Base-by-base conservation (phyloP, 2,888 invertebrate genomes). In the Drosophila colorata region DNA sequence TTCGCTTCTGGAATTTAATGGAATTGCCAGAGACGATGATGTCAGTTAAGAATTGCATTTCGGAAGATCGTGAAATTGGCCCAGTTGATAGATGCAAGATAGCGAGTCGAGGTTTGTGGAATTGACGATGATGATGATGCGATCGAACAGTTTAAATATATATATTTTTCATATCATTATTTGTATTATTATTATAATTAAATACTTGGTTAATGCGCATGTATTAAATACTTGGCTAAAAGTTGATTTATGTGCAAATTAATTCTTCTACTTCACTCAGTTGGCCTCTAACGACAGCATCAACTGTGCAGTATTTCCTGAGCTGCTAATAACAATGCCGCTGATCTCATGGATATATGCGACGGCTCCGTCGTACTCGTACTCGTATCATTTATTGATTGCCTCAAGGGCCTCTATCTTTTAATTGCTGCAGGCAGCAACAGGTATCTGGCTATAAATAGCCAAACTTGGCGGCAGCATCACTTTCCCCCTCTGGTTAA, bases 181-280 rank as follows among this genome's bases (percentile, higher is more conserved):
- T 47, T 33, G 14, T 44, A 41, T 41, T 53, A 43, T 59, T 48
- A 46, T 35, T 49, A 40, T 57, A 44, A 51, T 16, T 33, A 52
- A 13, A 58, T 33, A 48, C 52, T 59, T 47, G 25, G 55, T 31
- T 14, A 51, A 51, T 74, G 70, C 69, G 75, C 66, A 37, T 28
- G 43, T 67, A 18, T 67, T 68, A 58, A 71, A 63, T 71, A 63
- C 53, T 70, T 53, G 48, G 16, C 60, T 44, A 13, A 35, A 28
- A 40, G 40, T 66, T 74, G 66, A 74, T 74, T 74, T 65, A 66
- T 78, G 59, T 65, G 78, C 73, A 73, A 73, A 74, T 74, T 77
- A 64, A 72, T 72, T 59, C 56, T 23, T 40, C 46, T 11, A 16
- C 72, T 41, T 47, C 43, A 38, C 35, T 64, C 52, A 40, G 35